Evolutionary conservation across 2,888 invertebrate species (phyloP).

Genomic region (Mycogona germanica): DNA sequence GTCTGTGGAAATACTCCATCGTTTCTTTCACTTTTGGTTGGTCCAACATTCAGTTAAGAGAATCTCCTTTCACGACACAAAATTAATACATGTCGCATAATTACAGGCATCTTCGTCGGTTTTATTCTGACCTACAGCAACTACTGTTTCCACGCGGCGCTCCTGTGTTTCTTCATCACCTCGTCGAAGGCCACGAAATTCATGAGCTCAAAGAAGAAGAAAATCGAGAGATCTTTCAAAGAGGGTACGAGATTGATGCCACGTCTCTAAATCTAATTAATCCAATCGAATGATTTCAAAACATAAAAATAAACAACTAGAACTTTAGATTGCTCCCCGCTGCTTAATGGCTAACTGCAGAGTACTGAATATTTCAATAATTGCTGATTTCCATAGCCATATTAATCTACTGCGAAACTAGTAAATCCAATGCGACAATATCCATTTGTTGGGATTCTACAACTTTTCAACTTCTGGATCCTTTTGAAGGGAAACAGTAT

Average conservation of each 20-base stretch:
- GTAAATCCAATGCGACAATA: too few species aligned
- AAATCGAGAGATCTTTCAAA: slow-evolving; percentile 62
- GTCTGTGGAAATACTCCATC: slow-evolving; percentile 29
- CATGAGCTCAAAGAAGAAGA: slow-evolving; percentile 41
- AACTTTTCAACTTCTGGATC: too few species aligned
- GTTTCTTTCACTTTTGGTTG: background rate
- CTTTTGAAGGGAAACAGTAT: too few species aligned
- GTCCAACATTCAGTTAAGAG: background rate
- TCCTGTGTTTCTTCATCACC: slow-evolving; percentile 63
- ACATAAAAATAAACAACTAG: too few species aligned
- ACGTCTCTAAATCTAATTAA: too few species aligned
- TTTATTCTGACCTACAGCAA: slow-evolving; percentile 64
- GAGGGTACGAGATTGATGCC: slow-evolving; percentile 44
- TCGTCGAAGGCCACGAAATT: slow-evolving; percentile 73
- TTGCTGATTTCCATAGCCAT: too few species aligned
- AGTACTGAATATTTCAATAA: too few species aligned
- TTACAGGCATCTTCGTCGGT: slow-evolving; percentile 52
- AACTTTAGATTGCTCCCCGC: too few species aligned
- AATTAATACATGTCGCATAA: background rate
- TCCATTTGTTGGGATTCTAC: too few species aligned
- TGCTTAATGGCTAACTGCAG: too few species aligned
- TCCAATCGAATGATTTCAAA: too few species aligned
- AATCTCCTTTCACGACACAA: slow-evolving; percentile 23
- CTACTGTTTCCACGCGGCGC: slow-evolving; percentile 56
- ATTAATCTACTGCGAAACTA: too few species aligned